Evolutionary conservation across 2,888 invertebrate species (phyloP), one percentile per base, ranked within the genome.

Genomic region (Agrochola litura): DNA sequence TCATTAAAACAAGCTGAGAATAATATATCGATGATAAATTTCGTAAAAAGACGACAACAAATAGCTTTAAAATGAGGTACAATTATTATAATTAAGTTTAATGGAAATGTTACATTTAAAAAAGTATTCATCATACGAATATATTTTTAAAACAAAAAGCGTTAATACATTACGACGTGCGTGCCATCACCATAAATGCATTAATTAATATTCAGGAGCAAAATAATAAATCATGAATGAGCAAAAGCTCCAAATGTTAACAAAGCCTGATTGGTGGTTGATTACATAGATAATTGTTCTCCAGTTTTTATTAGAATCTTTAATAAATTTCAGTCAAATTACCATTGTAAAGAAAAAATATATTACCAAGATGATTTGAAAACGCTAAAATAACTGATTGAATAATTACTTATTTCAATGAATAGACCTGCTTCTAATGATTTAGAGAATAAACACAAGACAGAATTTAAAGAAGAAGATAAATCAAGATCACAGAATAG

Each of bases 191-290:
- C 46, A 75, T 30, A 22, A 81, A 79, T 65, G 22, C 52, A 65
- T 75, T 60, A 46, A 81, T 81, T 54, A 60, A 65, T 60, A 58
- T 81, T 58, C 75, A 54, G 65, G 6, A 52, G 58, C 30, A 37
- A 75, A 79, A 54, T 54, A 75, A 54, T 74, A 19, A 25, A 60
- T 65, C 6, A 54, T 64, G 14, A 65, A 81, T 43, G 22, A 22
- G 63, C 56, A 58, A 56, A 52, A n/a, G 37, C 37, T 81, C 8
- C 25, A 64, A 73, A 73, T 56, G 41, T 41, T 49, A 49, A 43
- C 73, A 22, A 73, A 77, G 49, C 30, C 22, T 73, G 54, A 73
- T 41, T 41, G 14, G 16, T 43, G 19, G n/a, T n/a, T 73, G 25
- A 63, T 61, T n/a, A 63, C 14, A 1, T 6, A 30, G 30, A 30